Conservation (phyloP, 2,888 invertebrate species). For the Eurytoma californica region DNA sequence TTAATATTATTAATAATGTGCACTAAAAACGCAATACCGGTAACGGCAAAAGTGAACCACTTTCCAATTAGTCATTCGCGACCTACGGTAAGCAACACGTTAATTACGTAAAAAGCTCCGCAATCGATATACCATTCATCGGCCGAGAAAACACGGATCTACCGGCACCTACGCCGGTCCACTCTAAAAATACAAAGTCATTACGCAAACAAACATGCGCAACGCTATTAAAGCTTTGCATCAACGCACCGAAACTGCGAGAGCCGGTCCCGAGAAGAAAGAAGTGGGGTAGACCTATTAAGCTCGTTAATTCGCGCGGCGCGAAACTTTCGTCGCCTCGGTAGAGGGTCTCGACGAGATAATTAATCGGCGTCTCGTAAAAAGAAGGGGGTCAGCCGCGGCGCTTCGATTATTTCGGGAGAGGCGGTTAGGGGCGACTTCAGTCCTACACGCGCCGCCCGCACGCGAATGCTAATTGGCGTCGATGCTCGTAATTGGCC, state of each 20-base stretch:
- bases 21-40: too few relatives aligned
- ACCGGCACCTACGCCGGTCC: constrained; percentile 19
- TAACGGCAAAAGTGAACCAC: too few relatives aligned
- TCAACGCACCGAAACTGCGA: background rate
- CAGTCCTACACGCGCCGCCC: constrained; percentile 48
- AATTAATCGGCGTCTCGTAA: constrained; percentile 34
- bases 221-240: background rate
- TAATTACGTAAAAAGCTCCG: background rate
- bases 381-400: constrained; percentile 59
- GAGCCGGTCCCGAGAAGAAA: background rate
- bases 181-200: constrained; percentile 34
- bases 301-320: constrained; percentile 27
- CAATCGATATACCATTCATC: constrained; percentile 1
- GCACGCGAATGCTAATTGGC: constrained; percentile 64
- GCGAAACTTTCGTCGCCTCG: background rate
- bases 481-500: constrained; percentile 62
- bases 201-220: constrained; percentile 17
- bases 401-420: constrained; percentile 30
- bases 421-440: background rate
- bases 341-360: too few relatives aligned
- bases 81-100: too few relatives aligned
- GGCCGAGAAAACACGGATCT: constrained; percentile 19
- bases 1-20: too few relatives aligned
- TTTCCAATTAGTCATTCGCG: too few relatives aligned
- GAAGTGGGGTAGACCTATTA: background rate